Percentiles rank a stretch among this genome's conserved stretches.
These are phyloP conservation scores for Hypsopygia costalis DNA, from an alignment of 2,888 invertebrate genomes.

Conservation along the genomic window DNA sequence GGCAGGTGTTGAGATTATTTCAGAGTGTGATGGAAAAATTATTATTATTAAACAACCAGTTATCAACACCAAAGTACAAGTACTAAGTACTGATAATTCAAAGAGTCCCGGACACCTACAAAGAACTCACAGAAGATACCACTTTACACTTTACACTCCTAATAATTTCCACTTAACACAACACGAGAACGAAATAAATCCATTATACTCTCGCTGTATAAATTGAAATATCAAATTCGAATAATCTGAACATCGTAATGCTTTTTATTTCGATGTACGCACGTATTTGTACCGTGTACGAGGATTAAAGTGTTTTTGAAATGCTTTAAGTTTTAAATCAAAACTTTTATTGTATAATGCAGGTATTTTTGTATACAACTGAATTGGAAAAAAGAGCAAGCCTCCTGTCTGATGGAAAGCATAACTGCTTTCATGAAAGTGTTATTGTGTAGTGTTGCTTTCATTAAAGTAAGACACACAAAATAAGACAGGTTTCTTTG, in stretches of 20 bases:
- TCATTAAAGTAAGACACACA: too few species aligned
- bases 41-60: too few species aligned
- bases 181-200: constrained; percentile 43
- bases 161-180: constrained; percentile 48
- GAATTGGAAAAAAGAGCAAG: too few species aligned
- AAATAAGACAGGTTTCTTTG: background rate
- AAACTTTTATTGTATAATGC: too few species aligned
- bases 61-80: too few species aligned
- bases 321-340: too few species aligned
- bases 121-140: constrained; percentile 18
- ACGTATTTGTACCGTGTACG: constrained; percentile 1
- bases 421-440: too few species aligned
- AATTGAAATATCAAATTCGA: constrained; percentile 60
- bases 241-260: constrained; percentile 50
- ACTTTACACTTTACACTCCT: constrained; percentile 24
- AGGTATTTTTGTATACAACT: too few species aligned
- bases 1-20: too few species aligned
- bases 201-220: constrained; percentile 45
- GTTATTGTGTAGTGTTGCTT: too few species aligned
- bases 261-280: constrained; percentile 50
- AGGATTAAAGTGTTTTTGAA: background rate
- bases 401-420: too few species aligned
- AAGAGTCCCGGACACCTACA: background rate
- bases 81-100: background rate
- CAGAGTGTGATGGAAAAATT: too few species aligned